These are phyloP conservation scores for Dorcus parallelipipedus DNA, from an alignment of 2,888 invertebrate genomes.

Conservation along the genomic window DNA sequence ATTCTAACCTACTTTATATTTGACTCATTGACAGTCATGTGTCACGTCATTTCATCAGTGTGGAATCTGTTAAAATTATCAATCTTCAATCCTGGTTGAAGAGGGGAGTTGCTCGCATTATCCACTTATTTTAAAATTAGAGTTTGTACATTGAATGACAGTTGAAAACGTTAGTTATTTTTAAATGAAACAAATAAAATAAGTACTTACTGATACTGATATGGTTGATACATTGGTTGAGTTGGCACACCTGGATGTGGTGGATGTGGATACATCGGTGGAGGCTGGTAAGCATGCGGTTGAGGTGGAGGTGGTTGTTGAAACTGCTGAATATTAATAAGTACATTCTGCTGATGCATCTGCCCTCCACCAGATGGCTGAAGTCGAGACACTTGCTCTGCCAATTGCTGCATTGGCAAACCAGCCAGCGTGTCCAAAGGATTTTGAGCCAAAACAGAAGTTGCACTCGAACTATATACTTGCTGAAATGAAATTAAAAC, in stretches of 20 bases:
- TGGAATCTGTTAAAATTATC: too few species aligned
- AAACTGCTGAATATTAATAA: conserved; percentile 64
- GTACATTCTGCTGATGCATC: conserved; percentile 62
- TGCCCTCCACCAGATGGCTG: conserved; percentile 37
- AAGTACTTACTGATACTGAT: conserved; percentile 44
- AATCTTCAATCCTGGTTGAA: too few species aligned
- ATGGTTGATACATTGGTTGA: conserved; percentile 37
- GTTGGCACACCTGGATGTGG: conserved; percentile 46
- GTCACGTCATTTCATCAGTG: too few species aligned
- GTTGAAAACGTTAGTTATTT: too few species aligned
- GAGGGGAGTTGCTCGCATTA: too few species aligned
- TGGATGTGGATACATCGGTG: conserved; percentile 46
- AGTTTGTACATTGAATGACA: too few species aligned
- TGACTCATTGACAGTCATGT: too few species aligned
- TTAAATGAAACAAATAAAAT: not conserved
- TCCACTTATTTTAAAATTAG: too few species aligned
- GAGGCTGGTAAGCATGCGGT: conserved; percentile 51
- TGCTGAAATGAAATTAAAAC: conserved; percentile 31
- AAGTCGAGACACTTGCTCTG: conserved; percentile 49
- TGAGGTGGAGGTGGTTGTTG: conserved; percentile 50
- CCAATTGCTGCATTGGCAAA: conserved; percentile 50
- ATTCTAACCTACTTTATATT: too few species aligned
- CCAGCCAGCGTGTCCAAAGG: conserved; percentile 41
- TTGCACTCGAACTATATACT: conserved; percentile 38
- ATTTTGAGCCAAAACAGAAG: conserved; percentile 24